phyloP scores from a whole-genome alignment of 2,888 invertebrate species.

The Temnothorax ravouxi region DNA sequence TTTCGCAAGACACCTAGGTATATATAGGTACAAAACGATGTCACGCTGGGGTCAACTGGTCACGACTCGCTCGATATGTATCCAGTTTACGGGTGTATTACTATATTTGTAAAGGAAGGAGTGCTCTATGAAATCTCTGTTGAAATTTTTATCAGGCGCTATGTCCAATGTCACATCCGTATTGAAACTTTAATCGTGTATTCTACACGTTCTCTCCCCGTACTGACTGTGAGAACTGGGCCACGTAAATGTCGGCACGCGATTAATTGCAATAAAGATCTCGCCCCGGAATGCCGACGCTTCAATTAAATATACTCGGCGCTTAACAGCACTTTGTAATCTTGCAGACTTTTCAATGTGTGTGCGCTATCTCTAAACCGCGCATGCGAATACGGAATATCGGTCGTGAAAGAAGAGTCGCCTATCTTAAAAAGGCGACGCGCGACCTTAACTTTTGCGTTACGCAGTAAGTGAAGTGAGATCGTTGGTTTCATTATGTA shows the following conservation, averaged over 20 bases:
- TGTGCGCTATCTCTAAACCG: neutral
- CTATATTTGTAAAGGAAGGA: conserved; percentile 8
- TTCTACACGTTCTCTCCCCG: neutral
- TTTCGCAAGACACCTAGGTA: conserved; percentile 33
- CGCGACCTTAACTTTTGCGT: neutral
- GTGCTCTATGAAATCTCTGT: neutral
- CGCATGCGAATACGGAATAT: conserved; percentile 33
- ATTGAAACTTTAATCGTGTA: neutral
- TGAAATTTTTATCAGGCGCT: conserved; percentile 15
- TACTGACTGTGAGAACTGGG: neutral
- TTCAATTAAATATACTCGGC: neutral
- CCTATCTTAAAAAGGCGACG: neutral
- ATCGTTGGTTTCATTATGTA: neutral
- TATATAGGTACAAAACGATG: conserved; percentile 10
- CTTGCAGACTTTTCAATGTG: neutral
- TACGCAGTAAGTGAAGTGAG: neutral
- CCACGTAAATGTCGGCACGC: neutral
- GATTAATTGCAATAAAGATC: neutral
- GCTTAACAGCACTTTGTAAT: neutral
- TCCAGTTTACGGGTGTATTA: neutral
- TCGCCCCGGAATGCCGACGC: neutral
- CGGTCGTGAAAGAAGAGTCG: neutral
- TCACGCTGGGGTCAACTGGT: conserved; percentile 28
- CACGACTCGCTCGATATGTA: conserved; percentile 10
- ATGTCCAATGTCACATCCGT: neutral